Evolutionary conservation across 2,113 vertebrate genomes (phyloP).

Genomic region (Psilopogon haemacephalus): DNA sequence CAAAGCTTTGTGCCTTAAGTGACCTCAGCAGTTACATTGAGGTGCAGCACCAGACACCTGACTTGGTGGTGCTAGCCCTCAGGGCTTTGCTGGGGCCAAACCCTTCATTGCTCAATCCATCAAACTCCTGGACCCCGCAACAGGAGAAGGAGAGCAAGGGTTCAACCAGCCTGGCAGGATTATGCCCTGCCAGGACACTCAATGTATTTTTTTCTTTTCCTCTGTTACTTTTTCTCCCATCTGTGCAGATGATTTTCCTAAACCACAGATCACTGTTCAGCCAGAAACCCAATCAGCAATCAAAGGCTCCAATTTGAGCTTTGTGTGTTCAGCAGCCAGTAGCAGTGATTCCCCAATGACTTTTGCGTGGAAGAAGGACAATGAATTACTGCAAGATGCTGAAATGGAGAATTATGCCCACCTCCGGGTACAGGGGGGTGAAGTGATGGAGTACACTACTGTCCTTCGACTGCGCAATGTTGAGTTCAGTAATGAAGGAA

Average conservation of each 20-base stretch:
- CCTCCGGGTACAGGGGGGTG: constrained; percentile 81
- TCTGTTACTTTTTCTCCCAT: background rate
- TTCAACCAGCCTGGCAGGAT: too few species aligned
- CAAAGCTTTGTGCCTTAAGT: too few species aligned
- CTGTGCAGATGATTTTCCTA: constrained; percentile 92
- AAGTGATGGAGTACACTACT: constrained; percentile 94
- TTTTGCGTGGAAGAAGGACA: constrained; percentile 98
- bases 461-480: constrained; percentile 87
- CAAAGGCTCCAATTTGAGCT: constrained; percentile 90
- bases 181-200: too few species aligned
- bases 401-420: constrained; percentile 96
- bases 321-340: constrained; percentile 93
- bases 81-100: too few species aligned
- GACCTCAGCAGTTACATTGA: too few species aligned
- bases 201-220: background rate
- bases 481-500: constrained; percentile 90
- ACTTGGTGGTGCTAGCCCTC: too few species aligned
- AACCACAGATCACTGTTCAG: constrained; percentile 95
- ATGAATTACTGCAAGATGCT: constrained; percentile 85
- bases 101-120: too few species aligned
- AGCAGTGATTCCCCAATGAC: constrained; percentile 98
- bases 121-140: too few species aligned
- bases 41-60: too few species aligned
- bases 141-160: too few species aligned
- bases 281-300: constrained; percentile 94